A percentile compares a stretch with the other conserved stretches of the same genome.
These are phyloP conservation scores for Spheniscus mendiculus DNA, from an alignment of 2,113 vertebrate species.

Conservation along the genomic window DNA sequence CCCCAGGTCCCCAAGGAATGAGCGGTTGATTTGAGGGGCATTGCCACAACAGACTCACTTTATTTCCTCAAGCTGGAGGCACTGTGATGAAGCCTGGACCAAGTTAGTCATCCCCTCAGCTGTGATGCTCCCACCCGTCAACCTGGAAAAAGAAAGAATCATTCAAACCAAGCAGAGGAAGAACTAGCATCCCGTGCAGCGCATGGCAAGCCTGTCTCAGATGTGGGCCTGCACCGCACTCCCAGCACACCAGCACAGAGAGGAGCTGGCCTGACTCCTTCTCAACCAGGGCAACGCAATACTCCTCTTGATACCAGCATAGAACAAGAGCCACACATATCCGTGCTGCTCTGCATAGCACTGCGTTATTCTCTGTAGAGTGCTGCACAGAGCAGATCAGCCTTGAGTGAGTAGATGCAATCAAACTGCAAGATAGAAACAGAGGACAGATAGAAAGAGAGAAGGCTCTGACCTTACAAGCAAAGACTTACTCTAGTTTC, in stretches of 20 bases:
- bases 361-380: accelerated
- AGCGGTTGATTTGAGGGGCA: neutral
- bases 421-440: neutral
- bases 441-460: neutral
- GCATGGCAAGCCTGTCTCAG: neutral
- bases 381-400: neutral
- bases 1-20: neutral
- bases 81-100: conserved; percentile 73
- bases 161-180: neutral
- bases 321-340: neutral
- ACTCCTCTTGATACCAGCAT: neutral
- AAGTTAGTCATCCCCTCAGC: conserved; percentile 75
- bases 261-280: neutral
- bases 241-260: neutral
- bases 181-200: accelerated
- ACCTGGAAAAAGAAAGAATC: conserved; percentile 62
- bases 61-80: conserved; percentile 80
- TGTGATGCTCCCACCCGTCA: conserved; percentile 79
- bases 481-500: conserved; percentile 83
- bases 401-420: neutral
- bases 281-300: neutral
- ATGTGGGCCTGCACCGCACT: accelerated
- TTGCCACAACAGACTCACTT: conserved; percentile 75
- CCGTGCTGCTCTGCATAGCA: neutral
- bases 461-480: neutral